Conservation (phyloP, 2,113 vertebrate genomes). For the Myiozetetes cayanensis region DNA sequence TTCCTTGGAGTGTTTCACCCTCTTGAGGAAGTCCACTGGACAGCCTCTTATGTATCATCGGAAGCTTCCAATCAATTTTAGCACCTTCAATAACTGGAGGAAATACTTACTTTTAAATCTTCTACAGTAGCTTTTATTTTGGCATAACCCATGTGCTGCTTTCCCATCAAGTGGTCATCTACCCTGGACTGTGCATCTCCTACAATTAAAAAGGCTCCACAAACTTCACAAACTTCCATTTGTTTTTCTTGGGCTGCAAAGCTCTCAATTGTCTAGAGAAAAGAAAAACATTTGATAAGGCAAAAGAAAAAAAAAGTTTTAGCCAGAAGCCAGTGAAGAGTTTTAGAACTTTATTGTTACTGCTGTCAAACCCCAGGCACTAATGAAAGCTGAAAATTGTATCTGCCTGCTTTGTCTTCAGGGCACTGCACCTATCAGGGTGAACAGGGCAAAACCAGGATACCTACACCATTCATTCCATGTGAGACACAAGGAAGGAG, state of each 20-base stretch:
- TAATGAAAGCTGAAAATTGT: background rate
- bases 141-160: conserved; percentile 99
- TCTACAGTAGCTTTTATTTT: conserved; percentile 99
- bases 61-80: background rate
- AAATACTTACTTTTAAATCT: conserved; percentile 90
- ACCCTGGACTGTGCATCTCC: conserved; percentile 97
- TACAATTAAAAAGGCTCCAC: conserved; percentile 97
- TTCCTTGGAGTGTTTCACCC: background rate
- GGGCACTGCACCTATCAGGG: background rate
- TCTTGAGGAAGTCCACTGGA: background rate
- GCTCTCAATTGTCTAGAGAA: conserved; percentile 92
- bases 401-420: background rate
- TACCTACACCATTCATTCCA: background rate
- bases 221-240: conserved; percentile 99
- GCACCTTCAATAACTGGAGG: background rate
- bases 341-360: background rate
- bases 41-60: background rate
- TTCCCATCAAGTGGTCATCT: conserved; percentile 98
- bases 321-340: background rate
- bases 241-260: conserved; percentile 99
- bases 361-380: background rate
- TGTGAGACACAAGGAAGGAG: background rate
- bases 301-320: background rate
- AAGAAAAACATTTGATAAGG: background rate
- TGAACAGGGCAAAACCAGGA: background rate